Evolutionary conservation across 2,113 vertebrate species (phyloP).

Genomic region (Numida meleagris): DNA sequence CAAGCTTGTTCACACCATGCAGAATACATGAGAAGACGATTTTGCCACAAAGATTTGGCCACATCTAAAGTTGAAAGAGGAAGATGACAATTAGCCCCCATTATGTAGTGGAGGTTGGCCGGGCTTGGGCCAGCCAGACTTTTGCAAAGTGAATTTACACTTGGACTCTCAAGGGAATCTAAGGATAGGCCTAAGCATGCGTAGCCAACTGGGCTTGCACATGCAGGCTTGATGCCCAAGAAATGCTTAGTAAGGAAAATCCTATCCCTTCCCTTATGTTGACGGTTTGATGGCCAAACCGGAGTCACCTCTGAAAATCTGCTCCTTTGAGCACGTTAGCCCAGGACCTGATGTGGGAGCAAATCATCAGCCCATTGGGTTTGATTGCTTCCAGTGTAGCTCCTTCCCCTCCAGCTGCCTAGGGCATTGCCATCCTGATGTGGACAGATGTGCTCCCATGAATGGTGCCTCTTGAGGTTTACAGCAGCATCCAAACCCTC

Average conservation of each 20-base stretch:
- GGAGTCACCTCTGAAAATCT: background rate
- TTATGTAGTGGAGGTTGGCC: background rate
- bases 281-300: background rate
- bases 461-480: background rate
- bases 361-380: rapidly evolving
- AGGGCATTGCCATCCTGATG: background rate
- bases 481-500: background rate
- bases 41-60: background rate
- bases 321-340: background rate
- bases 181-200: background rate
- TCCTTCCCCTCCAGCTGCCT: background rate
- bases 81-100: background rate
- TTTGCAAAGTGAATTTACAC: background rate
- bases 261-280: rapidly evolving
- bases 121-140: background rate
- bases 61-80: background rate
- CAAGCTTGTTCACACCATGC: background rate
- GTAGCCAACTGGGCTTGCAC: background rate
- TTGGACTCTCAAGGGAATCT: background rate
- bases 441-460: background rate
- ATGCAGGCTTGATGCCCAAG: background rate
- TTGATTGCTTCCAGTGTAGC: rapidly evolving
- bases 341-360: background rate
- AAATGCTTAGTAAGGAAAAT: background rate
- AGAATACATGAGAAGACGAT: background rate